Percentiles rank a stretch among this genome's conserved stretches.
Evolutionary conservation across 2,797 vertebrate species (phyloP).

Genomic region (Onychomys leucogaster): DNA sequence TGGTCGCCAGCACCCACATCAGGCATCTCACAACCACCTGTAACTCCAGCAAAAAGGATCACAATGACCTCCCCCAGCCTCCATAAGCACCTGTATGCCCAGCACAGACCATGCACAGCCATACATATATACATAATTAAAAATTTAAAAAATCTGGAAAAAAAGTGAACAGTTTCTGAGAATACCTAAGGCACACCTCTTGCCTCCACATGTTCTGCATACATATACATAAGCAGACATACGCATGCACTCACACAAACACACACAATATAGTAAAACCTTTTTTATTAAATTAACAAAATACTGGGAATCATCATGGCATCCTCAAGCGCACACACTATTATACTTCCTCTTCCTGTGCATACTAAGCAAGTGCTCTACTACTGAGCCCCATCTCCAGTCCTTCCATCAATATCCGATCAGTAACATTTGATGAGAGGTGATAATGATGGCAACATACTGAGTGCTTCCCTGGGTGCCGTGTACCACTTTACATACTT

Average conservation of each 20-base stretch:
- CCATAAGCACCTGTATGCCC: neutral
- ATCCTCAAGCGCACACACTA: neutral
- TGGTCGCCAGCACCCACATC: neutral
- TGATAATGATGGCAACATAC: neutral
- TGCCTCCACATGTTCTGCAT: neutral
- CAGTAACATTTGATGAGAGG: neutral
- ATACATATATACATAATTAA: neutral
- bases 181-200: neutral
- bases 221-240: neutral
- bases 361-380: neutral
- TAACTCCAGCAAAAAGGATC: neutral
- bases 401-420: neutral
- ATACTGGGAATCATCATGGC: neutral
- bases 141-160: neutral
- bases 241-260: neutral
- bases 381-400: neutral
- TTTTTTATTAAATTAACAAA: neutral
- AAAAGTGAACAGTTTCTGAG: neutral
- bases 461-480: neutral
- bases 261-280: neutral
- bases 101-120: neutral
- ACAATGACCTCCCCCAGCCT: neutral
- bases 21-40: neutral
- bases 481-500: neutral
- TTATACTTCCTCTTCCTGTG: neutral